Percentiles rank a stretch among this genome's conserved stretches.
Evolutionary conservation across 2,888 invertebrate species (phyloP).

Genomic region (Bombylius discolor): DNA sequence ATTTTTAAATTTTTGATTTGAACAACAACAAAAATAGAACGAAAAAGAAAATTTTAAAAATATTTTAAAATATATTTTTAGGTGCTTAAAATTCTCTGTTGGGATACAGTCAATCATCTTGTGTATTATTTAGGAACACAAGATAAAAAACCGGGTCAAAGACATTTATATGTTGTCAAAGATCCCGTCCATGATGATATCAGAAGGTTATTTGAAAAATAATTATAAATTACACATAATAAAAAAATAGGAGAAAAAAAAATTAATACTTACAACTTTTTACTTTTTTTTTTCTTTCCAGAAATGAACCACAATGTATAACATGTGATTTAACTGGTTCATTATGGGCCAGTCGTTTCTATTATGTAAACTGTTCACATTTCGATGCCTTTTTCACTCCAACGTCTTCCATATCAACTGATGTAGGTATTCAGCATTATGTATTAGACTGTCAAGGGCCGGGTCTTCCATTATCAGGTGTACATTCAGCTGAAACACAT

Average conservation of each 20-base stretch:
- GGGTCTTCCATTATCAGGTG: conserved; percentile 68
- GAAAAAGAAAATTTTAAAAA: no score
- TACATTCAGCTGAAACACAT: conserved; percentile 63
- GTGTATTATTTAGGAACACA: conserved; percentile 70
- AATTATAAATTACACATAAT: not conserved
- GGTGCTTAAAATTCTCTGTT: conserved; percentile 57
- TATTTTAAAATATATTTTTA: conserved; percentile 10
- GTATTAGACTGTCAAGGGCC: conserved; percentile 88
- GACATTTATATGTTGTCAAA: conserved; percentile 75
- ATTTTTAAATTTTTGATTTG: no score
- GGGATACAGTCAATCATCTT: conserved; percentile 72
- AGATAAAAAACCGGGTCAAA: conserved; percentile 69
- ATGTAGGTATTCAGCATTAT: conserved; percentile 41
- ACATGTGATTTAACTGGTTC: conserved; percentile 69
- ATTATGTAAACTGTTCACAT: conserved; percentile 77
- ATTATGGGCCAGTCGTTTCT: conserved; percentile 64
- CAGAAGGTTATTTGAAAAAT: conserved; percentile 38
- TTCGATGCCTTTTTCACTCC: conserved; percentile 65
- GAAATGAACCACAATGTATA: conserved; percentile 64
- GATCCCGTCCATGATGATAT: conserved; percentile 59
- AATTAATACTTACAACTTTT: not conserved
- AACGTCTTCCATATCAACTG: conserved; percentile 32
- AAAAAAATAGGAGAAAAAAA: no score
- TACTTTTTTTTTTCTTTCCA: conserved; percentile 12
- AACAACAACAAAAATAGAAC: no score